Evolutionary conservation across 2,113 vertebrate genomes (phyloP), one percentile per base, ranked within the genome.

Genomic region (Coptodon bakossiorum): DNA sequence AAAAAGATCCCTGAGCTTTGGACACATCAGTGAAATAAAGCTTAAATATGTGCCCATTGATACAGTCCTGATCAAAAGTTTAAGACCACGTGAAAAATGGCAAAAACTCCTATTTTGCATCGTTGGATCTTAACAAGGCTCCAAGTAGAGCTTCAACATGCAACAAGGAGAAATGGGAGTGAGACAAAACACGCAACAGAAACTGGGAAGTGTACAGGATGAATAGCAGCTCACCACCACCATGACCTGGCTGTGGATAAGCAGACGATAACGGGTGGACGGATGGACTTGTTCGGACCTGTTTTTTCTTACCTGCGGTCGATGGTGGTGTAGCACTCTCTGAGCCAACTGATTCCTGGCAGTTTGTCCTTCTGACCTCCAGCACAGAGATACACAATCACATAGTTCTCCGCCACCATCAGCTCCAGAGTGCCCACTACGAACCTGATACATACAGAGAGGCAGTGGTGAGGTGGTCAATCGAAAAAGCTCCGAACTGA

Each of bases 381-480:
- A 2, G 97, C 95, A 6, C 95, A 98, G 16, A 97, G 90, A 90
- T 97, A 97, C 54, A 98, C 96, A 0, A 98, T 94, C 68, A 97
- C 93, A 1, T 98, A 98, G 86, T 96, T 96, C 48, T 98, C 95
- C 0, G 96, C 88, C 1, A 97, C 97, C 92, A 96, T 96, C 86
- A 97, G 90, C 19, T 98, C 97, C 95, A 98, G 91, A 1, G 97
- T 97, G 2, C 96, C 97, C 7, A 96, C 94, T 0, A 97, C 95
- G 24, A 97, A 98, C 94, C 97, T 98, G 90, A 61, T 19, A 12
- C 36, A 63, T 17, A 24, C 3, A 31, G 63, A 38, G 63, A 68
- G 16, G 36, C 34, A 48, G 17, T 3, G 8, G 38, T 29, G 1
- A 53, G 31, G n/a, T 4, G 13, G 38, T 9, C n/a, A 10, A 76